Conservation (phyloP, 2,113 vertebrate species). For the Cyprinodon tularosa region DNA sequence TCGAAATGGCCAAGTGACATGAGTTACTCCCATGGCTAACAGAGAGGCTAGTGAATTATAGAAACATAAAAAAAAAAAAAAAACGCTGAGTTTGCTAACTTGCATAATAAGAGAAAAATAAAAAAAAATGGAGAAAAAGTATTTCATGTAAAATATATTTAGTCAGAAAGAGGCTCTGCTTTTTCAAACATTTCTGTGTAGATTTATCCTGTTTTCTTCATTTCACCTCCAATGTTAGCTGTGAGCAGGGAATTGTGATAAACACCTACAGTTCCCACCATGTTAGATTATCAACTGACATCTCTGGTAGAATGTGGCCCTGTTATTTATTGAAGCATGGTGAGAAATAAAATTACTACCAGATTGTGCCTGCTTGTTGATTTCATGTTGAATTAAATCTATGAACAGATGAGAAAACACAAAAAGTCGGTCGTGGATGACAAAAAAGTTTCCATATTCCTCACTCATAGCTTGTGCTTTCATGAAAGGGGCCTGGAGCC, state of each 20-base stretch:
- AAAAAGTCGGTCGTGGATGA: background rate
- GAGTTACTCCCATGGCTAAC: background rate
- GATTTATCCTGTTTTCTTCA: constrained; percentile 10
- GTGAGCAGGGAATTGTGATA: background rate
- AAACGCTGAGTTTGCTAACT: background rate
- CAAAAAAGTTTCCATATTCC: background rate
- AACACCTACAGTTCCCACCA: constrained; percentile 12
- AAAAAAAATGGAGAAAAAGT: background rate
- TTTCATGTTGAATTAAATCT: background rate
- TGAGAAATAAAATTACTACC: constrained; percentile 20
- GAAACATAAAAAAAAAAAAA: background rate
- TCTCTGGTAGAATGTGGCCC: constrained; percentile 17
- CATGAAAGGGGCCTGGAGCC: too few species aligned
- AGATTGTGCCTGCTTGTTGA: background rate
- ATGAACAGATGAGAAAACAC: background rate
- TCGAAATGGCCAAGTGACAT: too few species aligned
- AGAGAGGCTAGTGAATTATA: background rate
- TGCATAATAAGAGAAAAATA: background rate
- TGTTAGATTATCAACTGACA: constrained; percentile 21
- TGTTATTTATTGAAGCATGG: constrained; percentile 10
- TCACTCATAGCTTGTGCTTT: background rate
- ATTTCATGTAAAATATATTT: background rate
- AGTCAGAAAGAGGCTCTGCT: background rate
- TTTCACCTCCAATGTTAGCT: constrained; percentile 9
- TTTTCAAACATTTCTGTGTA: background rate